A percentile compares a stretch with the other conserved stretches of the same genome.
Conservation (phyloP, 2,797 vertebrate genomes). For the Chaetophractus vellerosus region DNA sequence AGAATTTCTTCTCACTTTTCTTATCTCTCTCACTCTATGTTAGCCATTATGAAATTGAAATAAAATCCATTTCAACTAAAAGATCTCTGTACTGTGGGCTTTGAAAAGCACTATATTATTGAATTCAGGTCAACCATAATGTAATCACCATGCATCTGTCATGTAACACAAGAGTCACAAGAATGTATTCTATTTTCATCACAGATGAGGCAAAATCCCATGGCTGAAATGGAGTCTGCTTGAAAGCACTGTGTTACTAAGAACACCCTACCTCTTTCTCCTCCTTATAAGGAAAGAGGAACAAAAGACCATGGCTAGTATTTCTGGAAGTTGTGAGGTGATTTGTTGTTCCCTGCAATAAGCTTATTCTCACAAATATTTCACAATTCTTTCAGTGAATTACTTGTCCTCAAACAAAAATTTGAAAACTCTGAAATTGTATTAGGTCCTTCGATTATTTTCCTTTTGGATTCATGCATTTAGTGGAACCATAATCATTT, state of each 20-base stretch:
- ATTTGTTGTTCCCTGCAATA: neutral
- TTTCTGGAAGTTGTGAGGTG: neutral
- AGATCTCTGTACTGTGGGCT: conserved; percentile 22
- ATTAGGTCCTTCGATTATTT: neutral
- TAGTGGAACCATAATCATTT: neutral
- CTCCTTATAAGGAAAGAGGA: neutral
- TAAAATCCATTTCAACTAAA: conserved; percentile 73
- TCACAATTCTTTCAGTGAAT: neutral
- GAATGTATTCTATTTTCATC: neutral
- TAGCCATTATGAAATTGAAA: conserved; percentile 70
- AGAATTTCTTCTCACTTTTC: conserved; percentile 49
- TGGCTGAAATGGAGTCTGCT: neutral
- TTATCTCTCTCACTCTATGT: conserved; percentile 34
- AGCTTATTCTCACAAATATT: conserved; percentile 4
- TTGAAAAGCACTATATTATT: conserved; percentile 15
- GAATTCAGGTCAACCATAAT: conserved; percentile 63
- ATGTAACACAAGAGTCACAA: neutral
- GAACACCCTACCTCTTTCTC: neutral
- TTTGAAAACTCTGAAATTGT: neutral
- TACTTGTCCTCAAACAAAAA: neutral
- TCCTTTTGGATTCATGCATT: neutral
- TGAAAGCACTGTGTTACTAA: neutral
- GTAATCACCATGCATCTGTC: conserved; percentile 16
- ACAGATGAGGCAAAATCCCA: neutral
- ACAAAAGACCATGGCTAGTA: neutral